A percentile compares a stretch with the other conserved stretches of the same genome.
Conservation (phyloP, 2,888 invertebrate species). For the Philopedon plagiatum region DNA sequence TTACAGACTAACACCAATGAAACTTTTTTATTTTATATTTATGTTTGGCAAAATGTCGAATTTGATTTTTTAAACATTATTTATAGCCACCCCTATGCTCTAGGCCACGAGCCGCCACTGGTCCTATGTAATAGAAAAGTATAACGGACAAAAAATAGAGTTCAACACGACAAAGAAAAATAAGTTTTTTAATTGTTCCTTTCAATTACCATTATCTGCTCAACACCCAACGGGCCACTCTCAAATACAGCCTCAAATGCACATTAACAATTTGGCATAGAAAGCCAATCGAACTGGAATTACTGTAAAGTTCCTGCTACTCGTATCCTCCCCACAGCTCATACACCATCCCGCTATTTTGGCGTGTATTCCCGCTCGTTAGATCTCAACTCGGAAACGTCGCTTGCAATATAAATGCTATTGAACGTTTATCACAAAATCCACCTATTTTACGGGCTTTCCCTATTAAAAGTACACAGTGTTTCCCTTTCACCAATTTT, state of each 20-base stretch:
- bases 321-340: background rate
- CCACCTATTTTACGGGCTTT: background rate
- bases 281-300: slow-evolving; percentile 30
- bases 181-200: too few species aligned
- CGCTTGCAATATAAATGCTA: slow-evolving; percentile 38
- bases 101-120: too few species aligned
- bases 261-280: slow-evolving; percentile 21
- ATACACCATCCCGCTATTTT: slow-evolving; percentile 3
- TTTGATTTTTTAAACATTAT: too few species aligned
- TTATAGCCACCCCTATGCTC: too few species aligned
- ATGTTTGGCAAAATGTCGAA: too few species aligned
- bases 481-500: background rate
- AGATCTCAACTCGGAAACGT: slow-evolving; percentile 30
- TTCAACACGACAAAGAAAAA: too few species aligned
- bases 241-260: background rate
- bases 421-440: slow-evolving; percentile 7
- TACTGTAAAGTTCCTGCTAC: slow-evolving; percentile 13
- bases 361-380: slow-evolving; percentile 30
- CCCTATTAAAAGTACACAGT: background rate
- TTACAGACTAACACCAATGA: too few species aligned
- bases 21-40: too few species aligned
- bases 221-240: too few species aligned
- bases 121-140: too few species aligned
- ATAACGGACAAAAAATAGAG: too few species aligned
- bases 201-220: too few species aligned